These are phyloP conservation scores for Dermolepida albohirtum DNA, from an alignment of 2,888 invertebrate genomes.

Conservation along the genomic window DNA sequence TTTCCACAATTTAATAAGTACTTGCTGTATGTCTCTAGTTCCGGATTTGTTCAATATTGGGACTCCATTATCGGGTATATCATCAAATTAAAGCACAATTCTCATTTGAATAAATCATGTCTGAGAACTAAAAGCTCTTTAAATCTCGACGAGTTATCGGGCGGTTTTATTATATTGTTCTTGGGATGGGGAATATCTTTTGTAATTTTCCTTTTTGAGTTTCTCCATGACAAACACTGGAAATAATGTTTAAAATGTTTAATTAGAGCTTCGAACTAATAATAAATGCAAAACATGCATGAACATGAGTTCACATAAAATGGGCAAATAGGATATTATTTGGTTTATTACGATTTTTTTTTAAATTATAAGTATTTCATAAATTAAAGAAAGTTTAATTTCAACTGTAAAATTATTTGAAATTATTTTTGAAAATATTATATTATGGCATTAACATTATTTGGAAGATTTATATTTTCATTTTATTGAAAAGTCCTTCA, in stretches of 20 bases:
- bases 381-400: too few relatives aligned
- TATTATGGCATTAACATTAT: too few relatives aligned
- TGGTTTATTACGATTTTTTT: too few relatives aligned
- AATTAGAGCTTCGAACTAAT: too few relatives aligned
- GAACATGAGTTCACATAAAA: too few relatives aligned
- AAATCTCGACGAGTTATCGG: neutral
- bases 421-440: too few relatives aligned
- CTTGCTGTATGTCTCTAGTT: neutral
- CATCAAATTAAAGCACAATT: slow-evolving; percentile 17
- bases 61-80: slow-evolving; percentile 3
- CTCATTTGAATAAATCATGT: neutral
- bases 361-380: too few relatives aligned
- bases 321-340: too few relatives aligned
- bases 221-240: slow-evolving; percentile 3
- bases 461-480: too few relatives aligned
- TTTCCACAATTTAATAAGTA: slow-evolving; percentile 27
- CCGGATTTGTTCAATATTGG: slow-evolving; percentile 29
- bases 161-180: slow-evolving; percentile 12
- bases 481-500: too few relatives aligned
- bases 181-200: slow-evolving; percentile 10
- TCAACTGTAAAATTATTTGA: too few relatives aligned
- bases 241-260: neutral
- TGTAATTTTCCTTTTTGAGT: slow-evolving; percentile 16
- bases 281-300: too few relatives aligned
- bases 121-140: neutral